Evolutionary conservation across 2,113 vertebrate species (phyloP).

Genomic region (Amphiprion percula): DNA sequence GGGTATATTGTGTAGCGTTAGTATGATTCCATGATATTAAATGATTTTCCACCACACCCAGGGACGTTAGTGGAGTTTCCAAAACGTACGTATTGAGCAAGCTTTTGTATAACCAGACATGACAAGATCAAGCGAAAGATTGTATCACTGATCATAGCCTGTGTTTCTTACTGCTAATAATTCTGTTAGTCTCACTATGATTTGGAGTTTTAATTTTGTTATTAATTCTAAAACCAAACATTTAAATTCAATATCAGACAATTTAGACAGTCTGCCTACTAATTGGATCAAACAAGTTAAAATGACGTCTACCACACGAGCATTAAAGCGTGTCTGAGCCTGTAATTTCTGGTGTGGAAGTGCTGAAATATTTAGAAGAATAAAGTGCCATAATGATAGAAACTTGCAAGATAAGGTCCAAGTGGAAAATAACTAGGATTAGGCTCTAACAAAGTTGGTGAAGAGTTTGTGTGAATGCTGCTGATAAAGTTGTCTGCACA

Average conservation of each 20-base stretch:
- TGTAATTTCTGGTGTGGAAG: conserved; percentile 29
- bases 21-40: not conserved
- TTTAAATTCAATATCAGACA: not conserved
- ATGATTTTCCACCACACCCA: not conserved
- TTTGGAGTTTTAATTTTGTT: not conserved
- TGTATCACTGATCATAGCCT: not conserved
- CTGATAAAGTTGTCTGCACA: conserved; percentile 13
- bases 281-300: conserved; percentile 2
- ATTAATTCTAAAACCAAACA: not conserved
- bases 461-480: conserved; percentile 1
- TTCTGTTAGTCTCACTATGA: not conserved
- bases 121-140: not conserved
- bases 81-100: not conserved
- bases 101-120: not conserved
- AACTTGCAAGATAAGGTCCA: conserved; percentile 30
- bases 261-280: not conserved
- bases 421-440: not conserved
- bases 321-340: conserved; percentile 5
- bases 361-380: conserved; percentile 39
- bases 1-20: not conserved
- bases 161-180: not conserved
- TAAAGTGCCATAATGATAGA: conserved; percentile 27
- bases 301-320: conserved; percentile 1
- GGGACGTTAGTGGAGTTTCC: not conserved
- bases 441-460: not conserved